A percentile compares a stretch with the other conserved stretches of the same genome.
phyloP scores from a whole-genome alignment of 2,888 invertebrate species.

The Diarsia brunnea region DNA sequence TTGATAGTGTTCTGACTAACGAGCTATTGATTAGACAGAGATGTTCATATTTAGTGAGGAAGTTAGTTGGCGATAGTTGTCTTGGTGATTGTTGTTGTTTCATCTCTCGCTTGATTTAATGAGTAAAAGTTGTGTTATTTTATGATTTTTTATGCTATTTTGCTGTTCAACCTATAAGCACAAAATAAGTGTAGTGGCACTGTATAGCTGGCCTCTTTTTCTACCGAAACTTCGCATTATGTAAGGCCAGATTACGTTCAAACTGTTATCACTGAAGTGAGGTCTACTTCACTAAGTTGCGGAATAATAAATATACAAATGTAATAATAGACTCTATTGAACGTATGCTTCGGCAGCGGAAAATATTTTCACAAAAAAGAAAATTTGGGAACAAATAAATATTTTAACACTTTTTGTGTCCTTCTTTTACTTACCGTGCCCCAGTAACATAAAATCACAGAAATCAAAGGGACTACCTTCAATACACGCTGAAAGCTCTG shows the following conservation, averaged over 20 bases:
- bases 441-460: slow-evolving; percentile 10
- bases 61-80: slow-evolving; percentile 13
- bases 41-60: slow-evolving; percentile 36
- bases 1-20: slow-evolving; percentile 53
- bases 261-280: background rate
- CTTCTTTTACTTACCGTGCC: background rate
- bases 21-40: slow-evolving; percentile 53
- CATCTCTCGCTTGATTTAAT: background rate
- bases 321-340: too few species aligned
- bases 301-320: background rate
- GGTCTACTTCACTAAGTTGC: background rate
- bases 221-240: background rate
- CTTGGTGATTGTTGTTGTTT: background rate
- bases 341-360: background rate
- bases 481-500: slow-evolving; percentile 30
- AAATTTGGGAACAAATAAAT: background rate
- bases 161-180: background rate
- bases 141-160: background rate
- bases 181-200: background rate
- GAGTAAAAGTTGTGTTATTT: background rate
- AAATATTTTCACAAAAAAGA: background rate
- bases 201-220: background rate
- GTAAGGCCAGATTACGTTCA: background rate
- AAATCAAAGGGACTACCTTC: slow-evolving; percentile 46
- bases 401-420: background rate